Conservation (phyloP, 2,797 vertebrate species). For the Vultur gryphus region DNA sequence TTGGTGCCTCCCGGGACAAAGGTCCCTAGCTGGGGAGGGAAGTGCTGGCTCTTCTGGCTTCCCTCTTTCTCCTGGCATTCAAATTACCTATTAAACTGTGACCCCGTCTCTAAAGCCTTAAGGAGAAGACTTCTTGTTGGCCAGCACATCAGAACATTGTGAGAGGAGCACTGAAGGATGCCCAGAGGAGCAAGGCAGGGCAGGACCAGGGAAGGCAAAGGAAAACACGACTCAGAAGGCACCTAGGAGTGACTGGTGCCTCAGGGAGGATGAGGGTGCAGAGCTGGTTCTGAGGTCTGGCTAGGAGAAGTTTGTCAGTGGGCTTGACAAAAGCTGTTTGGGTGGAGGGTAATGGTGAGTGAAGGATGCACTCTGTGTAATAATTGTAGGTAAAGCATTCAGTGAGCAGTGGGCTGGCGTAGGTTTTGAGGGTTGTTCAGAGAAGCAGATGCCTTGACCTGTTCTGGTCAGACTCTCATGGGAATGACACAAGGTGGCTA, state of each 20-base stretch:
- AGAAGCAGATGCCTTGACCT: background rate
- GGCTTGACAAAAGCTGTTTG: background rate
- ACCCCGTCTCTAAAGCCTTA: background rate
- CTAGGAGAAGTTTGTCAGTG: background rate
- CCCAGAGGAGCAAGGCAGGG: background rate
- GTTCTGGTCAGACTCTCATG: background rate
- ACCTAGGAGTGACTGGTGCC: background rate
- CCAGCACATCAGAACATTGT: background rate
- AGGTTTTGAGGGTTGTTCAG: background rate
- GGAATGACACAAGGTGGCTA: background rate
- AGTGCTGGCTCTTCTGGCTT: background rate
- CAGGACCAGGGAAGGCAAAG: background rate
- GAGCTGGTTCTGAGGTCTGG: background rate
- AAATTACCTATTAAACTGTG: background rate
- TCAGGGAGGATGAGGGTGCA: background rate
- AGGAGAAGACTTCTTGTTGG: background rate
- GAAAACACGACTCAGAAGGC: background rate
- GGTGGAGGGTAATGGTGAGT: background rate
- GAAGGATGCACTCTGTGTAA: background rate
- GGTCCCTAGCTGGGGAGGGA: background rate
- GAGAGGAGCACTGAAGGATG: background rate
- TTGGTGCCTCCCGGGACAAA: background rate
- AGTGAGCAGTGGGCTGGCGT: background rate
- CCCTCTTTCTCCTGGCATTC: background rate
- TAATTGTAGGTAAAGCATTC: background rate